These are phyloP conservation scores for Galeopterus variegatus DNA, from an alignment of 2,113 vertebrate genomes.

Conservation along the genomic window DNA sequence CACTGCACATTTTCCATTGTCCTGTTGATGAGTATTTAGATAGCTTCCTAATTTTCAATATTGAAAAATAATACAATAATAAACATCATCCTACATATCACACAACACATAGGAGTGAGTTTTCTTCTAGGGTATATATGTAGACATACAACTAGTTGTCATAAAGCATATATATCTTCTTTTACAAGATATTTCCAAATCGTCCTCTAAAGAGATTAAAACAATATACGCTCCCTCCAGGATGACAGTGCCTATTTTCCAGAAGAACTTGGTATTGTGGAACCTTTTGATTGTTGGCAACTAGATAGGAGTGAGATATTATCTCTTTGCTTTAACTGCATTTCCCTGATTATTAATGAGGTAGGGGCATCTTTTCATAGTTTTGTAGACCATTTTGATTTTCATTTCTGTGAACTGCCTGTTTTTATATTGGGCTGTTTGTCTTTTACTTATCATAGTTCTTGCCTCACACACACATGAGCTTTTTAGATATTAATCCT, in stretches of 20 bases:
- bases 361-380: background rate
- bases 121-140: background rate
- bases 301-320: background rate
- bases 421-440: background rate
- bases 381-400: constrained; percentile 1
- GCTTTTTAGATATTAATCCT: constrained; percentile 10
- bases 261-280: background rate
- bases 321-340: background rate
- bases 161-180: background rate
- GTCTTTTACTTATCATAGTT: background rate
- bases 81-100: background rate
- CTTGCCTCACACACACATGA: too few species aligned
- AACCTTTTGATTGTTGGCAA: background rate
- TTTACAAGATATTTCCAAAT: constrained; percentile 10
- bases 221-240: background rate
- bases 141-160: constrained; percentile 21
- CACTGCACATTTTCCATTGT: background rate
- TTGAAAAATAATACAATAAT: background rate
- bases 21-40: background rate
- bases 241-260: background rate
- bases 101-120: background rate
- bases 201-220: background rate
- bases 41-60: background rate
- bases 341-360: background rate
- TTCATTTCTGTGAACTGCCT: constrained; percentile 13